Percentiles rank a stretch among this genome's conserved stretches.
These are phyloP conservation scores for Watsonalla binaria DNA, from an alignment of 2,888 invertebrate species.

Conservation along the genomic window DNA sequence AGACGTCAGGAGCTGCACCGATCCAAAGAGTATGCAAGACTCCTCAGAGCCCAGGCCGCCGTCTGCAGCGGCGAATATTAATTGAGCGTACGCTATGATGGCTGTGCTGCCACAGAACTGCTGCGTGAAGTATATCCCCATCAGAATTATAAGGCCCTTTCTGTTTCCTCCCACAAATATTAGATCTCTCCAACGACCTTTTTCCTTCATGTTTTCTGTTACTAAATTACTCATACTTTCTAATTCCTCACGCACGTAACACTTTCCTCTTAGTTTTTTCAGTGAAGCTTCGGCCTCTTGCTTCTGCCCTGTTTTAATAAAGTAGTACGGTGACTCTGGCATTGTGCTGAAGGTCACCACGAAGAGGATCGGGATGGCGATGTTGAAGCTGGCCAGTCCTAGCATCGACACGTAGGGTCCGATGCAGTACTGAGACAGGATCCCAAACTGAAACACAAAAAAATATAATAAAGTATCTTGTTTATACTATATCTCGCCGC, in stretches of 20 bases:
- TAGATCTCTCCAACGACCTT: slow-evolving; percentile 69
- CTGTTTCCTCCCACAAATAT: slow-evolving; percentile 68
- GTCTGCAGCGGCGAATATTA: slow-evolving; percentile 79
- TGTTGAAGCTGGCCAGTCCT: slow-evolving; percentile 74
- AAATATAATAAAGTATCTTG: neutral
- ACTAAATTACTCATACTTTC: slow-evolving; percentile 74
- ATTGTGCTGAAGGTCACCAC: slow-evolving; percentile 77
- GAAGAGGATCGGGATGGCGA: slow-evolving; percentile 76
- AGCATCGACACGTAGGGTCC: slow-evolving; percentile 79
- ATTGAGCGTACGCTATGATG: slow-evolving; percentile 77
- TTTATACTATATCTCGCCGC: too few species aligned
- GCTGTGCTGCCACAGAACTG: slow-evolving; percentile 82
- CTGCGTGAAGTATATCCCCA: slow-evolving; percentile 79
- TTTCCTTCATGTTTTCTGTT: slow-evolving; percentile 73
- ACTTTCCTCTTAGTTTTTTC: slow-evolving; percentile 75
- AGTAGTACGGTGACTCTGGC: slow-evolving; percentile 83
- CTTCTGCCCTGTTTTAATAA: slow-evolving; percentile 65
- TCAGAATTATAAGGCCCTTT: slow-evolving; percentile 77
- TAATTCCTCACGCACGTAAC: slow-evolving; percentile 75
- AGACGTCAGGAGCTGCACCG: slow-evolving; percentile 75
- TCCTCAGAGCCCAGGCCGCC: slow-evolving; percentile 66
- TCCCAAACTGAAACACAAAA: slow-evolving; percentile 70
- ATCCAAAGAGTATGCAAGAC: slow-evolving; percentile 74
- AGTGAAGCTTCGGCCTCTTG: slow-evolving; percentile 77
- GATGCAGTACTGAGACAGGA: slow-evolving; percentile 79